Percentiles rank a stretch among this genome's conserved stretches.
phyloP scores from a whole-genome alignment of 2,888 invertebrate genomes.

The Deroplatys truncata region DNA sequence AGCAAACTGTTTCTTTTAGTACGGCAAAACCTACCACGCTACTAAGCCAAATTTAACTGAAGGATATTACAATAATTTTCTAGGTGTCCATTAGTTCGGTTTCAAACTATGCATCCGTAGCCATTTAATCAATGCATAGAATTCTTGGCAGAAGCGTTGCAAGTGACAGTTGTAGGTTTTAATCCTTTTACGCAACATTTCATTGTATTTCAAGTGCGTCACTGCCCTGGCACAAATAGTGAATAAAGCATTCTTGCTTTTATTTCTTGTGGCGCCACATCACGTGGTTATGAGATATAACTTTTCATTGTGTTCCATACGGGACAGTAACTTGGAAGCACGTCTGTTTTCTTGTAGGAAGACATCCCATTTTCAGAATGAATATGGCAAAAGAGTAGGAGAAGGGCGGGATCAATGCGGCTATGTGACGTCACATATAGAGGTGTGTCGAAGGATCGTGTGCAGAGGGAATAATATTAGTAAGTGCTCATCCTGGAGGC shows the following conservation, averaged over 20 bases:
- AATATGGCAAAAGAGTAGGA: neutral
- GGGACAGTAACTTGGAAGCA: neutral
- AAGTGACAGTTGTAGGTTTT: too few species aligned
- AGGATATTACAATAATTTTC: too few species aligned
- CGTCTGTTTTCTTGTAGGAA: neutral
- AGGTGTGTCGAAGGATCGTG: neutral
- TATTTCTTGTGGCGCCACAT: neutral
- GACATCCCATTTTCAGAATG: neutral
- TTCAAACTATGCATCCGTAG: too few species aligned
- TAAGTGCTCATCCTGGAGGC: neutral
- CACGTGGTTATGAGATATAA: neutral
- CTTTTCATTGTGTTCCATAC: neutral
- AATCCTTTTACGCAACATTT: too few species aligned
- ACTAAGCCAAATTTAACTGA: too few species aligned
- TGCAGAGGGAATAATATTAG: neutral
- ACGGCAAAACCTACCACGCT: too few species aligned
- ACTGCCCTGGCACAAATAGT: neutral
- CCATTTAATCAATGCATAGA: too few species aligned
- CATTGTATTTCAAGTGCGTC: too few species aligned
- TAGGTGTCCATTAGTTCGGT: too few species aligned
- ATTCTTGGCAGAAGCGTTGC: too few species aligned
- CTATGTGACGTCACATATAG: neutral
- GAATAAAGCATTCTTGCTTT: neutral
- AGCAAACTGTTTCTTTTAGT: too few species aligned
- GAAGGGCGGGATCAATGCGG: neutral